A percentile compares a stretch with the other conserved stretches of the same genome.
Evolutionary conservation across 2,113 vertebrate genomes (phyloP).

Genomic region (Anguilla rostrata): DNA sequence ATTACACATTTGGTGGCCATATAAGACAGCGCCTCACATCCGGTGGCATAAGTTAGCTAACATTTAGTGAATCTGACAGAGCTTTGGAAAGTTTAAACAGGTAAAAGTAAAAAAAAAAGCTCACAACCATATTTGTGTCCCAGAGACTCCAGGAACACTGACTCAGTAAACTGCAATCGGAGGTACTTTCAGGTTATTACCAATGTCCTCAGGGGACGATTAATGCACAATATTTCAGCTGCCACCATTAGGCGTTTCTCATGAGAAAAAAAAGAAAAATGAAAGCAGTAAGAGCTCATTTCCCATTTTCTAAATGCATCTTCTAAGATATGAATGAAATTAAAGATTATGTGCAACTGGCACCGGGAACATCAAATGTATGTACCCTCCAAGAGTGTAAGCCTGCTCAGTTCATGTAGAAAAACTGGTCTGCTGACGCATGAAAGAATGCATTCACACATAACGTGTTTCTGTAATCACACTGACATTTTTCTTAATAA

Average conservation of each 20-base stretch:
- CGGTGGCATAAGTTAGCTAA: background rate
- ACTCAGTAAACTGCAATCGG: slow-evolving; percentile 12
- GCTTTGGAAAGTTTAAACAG: background rate
- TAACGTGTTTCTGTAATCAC: background rate
- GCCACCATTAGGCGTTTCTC: background rate
- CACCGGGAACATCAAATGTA: background rate
- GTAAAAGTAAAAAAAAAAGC: background rate
- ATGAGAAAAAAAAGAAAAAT: slow-evolving; percentile 8
- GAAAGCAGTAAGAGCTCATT: background rate
- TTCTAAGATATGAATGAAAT: background rate
- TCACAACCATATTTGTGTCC: slow-evolving; percentile 7
- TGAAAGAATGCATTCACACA: background rate
- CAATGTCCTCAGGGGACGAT: slow-evolving; percentile 13
- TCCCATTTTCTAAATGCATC: background rate
- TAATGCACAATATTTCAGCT: slow-evolving; percentile 17
- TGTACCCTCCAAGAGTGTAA: background rate
- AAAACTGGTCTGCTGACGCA: background rate
- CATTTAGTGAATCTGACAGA: background rate
- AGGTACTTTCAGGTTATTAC: background rate
- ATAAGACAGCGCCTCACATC: too few relatives aligned
- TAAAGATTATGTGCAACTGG: background rate
- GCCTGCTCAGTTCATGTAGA: background rate
- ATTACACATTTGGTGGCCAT: too few relatives aligned
- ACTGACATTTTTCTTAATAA: background rate
- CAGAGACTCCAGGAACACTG: slow-evolving; percentile 7